Base-by-base conservation (phyloP, 2,797 vertebrate genomes). In the Falco concolor region DNA sequence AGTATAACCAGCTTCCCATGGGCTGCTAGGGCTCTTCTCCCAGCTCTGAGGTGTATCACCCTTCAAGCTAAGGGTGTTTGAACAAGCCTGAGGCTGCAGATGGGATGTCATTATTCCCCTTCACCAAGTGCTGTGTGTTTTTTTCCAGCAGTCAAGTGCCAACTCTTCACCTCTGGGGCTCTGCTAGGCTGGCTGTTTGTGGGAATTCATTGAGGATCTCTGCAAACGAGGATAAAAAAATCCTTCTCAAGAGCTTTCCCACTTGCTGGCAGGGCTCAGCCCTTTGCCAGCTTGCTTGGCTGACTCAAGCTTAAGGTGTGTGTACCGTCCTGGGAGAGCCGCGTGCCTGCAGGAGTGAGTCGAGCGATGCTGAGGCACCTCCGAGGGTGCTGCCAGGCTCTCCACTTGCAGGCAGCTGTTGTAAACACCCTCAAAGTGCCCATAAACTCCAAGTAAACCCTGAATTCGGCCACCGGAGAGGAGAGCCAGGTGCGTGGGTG, bases 381-480 rank as follows among this genome's bases (percentile, higher is more conserved):
- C 32, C 16, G 4, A 3, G 42, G n/a, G 36, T 19, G 9, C 28
- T 0, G n/a, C 4, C 10, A 15, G 67, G 21, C 65, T n/a, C 52
- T 28, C 28, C 77, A 14, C 57, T 49, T 19, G 25, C 40, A 53
- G 50, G 27, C 53, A 73, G 49, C 45, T 36, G 28, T 10, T 40
- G 42, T 34, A 78, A 79, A 44, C 10, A 0, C 54, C 9, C 28
- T 61, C 30, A 7, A 60, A 34, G 14, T 9, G 6, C 27, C 64
- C 23, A 0, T 30, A 44, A 49, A n/a, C 47, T 49, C 40, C 45
- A 30, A 38, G 42, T 11, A 24, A 69, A 18, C 22, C 45, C 80
- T 0, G 3, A 36, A 16, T 65, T 42, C 14, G 63, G 61, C 12
- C 0, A 7, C 24, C 32, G 0, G 2, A 17, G 68, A 75, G 69